These are phyloP conservation scores for Leptura quadrifasciata DNA, from an alignment of 2,888 invertebrate genomes.

Conservation along the genomic window DNA sequence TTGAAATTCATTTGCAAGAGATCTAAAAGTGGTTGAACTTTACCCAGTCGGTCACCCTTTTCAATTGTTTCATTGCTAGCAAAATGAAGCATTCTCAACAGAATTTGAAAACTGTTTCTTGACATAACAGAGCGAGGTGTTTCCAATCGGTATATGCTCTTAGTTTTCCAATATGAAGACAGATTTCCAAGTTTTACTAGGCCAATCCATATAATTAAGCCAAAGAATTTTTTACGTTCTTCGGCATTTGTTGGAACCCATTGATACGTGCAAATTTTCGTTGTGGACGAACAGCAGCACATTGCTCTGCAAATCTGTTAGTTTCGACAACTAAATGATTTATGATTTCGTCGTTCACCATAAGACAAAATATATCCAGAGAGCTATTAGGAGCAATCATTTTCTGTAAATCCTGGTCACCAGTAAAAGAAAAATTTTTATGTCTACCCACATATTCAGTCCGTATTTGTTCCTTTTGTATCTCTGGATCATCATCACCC, in stretches of 20 bases:
- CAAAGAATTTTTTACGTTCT: slow-evolving; percentile 34
- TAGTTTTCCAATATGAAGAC: slow-evolving; percentile 43
- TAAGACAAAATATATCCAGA: background rate
- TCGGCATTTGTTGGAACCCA: slow-evolving; percentile 31
- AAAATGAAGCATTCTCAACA: slow-evolving; percentile 29
- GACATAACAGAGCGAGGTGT: slow-evolving; percentile 18
- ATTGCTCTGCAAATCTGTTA: slow-evolving; percentile 33
- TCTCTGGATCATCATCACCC: too few species aligned
- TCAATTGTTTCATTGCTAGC: slow-evolving; percentile 31
- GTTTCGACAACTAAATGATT: slow-evolving; percentile 34
- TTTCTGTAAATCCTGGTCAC: background rate
- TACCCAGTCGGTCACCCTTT: slow-evolving; percentile 35
- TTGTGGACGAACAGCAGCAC: background rate
- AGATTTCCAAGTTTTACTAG: slow-evolving; percentile 36
- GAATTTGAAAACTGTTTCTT: slow-evolving; percentile 1
- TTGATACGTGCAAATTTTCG: slow-evolving; percentile 13
- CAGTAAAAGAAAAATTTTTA: slow-evolving; percentile 1
- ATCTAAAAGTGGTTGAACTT: slow-evolving; percentile 38
- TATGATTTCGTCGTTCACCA: slow-evolving; percentile 26
- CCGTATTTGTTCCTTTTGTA: too few species aligned
- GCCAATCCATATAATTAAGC: slow-evolving; percentile 37
- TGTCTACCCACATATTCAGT: slow-evolving; percentile 5
- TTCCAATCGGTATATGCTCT: slow-evolving; percentile 10
- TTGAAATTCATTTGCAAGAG: slow-evolving; percentile 49
- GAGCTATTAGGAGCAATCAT: background rate